phyloP scores from a whole-genome alignment of 2,113 vertebrate species.

The Oceanodroma tethys region DNA sequence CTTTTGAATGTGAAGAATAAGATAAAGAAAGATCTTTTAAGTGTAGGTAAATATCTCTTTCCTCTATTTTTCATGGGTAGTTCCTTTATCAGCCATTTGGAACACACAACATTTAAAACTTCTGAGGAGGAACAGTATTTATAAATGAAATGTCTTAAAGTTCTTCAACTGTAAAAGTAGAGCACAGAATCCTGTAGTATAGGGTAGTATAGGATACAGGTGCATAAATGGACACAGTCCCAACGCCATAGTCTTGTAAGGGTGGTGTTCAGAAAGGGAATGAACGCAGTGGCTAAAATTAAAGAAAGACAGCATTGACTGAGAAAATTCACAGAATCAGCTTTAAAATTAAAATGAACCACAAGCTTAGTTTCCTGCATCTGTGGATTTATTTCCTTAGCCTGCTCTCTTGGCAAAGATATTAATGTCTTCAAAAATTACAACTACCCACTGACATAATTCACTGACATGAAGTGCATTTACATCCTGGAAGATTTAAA shows the following conservation, averaged over 20 bases:
- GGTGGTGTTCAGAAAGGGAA: neutral
- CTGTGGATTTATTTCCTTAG: neutral
- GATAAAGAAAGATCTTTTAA: neutral
- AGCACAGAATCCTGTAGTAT: neutral
- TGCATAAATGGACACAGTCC: neutral
- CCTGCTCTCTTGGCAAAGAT: neutral
- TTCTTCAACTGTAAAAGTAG: neutral
- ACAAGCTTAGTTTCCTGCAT: neutral
- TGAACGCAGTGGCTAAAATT: neutral
- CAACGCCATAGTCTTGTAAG: neutral
- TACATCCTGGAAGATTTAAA: neutral
- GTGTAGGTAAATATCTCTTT: neutral
- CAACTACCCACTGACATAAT: neutral
- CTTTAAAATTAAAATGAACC: neutral
- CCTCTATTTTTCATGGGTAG: neutral
- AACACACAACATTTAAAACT: neutral
- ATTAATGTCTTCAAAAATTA: neutral
- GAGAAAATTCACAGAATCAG: neutral
- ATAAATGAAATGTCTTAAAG: neutral
- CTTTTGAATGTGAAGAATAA: neutral
- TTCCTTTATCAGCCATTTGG: neutral
- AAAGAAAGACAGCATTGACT: neutral
- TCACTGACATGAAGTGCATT: neutral
- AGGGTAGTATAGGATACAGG: neutral
- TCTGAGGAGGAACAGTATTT: neutral